phyloP scores from a whole-genome alignment of 2,888 invertebrate genomes.

The Pilophorus perplexus region DNA sequence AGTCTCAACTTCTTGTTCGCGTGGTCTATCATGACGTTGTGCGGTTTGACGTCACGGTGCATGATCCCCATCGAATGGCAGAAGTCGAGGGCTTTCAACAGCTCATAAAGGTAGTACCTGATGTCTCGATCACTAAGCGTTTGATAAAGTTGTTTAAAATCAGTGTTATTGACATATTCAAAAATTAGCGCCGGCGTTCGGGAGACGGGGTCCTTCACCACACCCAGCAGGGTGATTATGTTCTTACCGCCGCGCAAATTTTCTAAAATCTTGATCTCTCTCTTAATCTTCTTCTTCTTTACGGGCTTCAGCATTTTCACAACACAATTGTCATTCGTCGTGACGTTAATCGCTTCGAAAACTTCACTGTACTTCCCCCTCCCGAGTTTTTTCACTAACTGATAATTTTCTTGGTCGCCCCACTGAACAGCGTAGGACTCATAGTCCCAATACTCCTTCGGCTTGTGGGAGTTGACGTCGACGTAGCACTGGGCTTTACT shows the following conservation, averaged over 20 bases:
- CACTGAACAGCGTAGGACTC: constrained; percentile 98
- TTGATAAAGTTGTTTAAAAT: constrained; percentile 99
- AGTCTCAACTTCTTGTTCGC: constrained; percentile 97
- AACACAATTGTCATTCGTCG: constrained; percentile 98
- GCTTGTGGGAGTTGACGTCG: constrained; percentile 97
- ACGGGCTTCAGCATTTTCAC: constrained; percentile 99
- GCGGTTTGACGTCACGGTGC: constrained; percentile 99
- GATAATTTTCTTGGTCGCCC: constrained; percentile 98
- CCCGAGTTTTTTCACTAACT: constrained; percentile 95
- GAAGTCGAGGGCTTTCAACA: constrained; percentile 80
- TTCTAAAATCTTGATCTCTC: constrained; percentile 99
- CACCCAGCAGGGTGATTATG: constrained; percentile 96
- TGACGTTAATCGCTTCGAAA: constrained; percentile 98
- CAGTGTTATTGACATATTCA: constrained; percentile 99
- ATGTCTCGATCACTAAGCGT: constrained; percentile 99
- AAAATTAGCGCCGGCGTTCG: constrained; percentile 98
- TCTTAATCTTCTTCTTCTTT: constrained; percentile 99
- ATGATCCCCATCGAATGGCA: constrained; percentile 99
- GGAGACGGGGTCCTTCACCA: constrained; percentile 98
- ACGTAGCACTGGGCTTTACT: constrained; percentile 97
- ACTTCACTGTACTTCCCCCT: constrained; percentile 99
- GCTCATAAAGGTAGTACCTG: constrained; percentile 60
- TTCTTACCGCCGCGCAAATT: constrained; percentile 99
- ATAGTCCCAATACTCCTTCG: constrained; percentile 99
- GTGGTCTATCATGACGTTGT: constrained; percentile 99